Evolutionary conservation across 2,888 invertebrate genomes (phyloP), one percentile per base, ranked within the genome.

Genomic region (Euzetes globulus): DNA sequence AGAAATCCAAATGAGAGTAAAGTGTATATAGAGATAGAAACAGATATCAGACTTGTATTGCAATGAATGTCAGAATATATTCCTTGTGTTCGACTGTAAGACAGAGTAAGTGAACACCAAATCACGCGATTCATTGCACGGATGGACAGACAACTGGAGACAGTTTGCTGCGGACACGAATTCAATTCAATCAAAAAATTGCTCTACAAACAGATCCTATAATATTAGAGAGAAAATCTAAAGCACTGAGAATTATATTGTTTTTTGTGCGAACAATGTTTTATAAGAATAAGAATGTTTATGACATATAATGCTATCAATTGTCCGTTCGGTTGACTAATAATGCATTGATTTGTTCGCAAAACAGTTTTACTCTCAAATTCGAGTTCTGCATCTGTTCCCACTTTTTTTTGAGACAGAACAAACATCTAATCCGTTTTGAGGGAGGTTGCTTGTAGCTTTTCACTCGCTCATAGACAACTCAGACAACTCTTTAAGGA

Each of bases 121-220:
- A 63, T 63, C 63, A 63, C 63, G 63, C 63, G 11, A 63, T 37
- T 27, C 37, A 63, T n/a, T 63, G 63, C 63, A 63, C 19, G 63
- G 41, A 41, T 41, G 41, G 63, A 63, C 63, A 63, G 63, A 63
- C 63, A 63, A 33, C 63, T 27, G 63, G 63, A 63, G 63, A 63
- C 63, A 63, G 63, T 63, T 63, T 63, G 6, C 41, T 41, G 55
- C 17, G 63, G 63, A 63, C 63, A 63, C 63, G 63, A 63, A 63
- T 63, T 63, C 33, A 63, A 63, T 63, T 63, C 33, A 63, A 63
- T 63, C 63, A 63, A 63, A 63, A 60, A 63, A 63, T 33, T 63
- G 33, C 27, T 33, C 33, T 19, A 63, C 37, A 63, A 63, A 63
- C 33, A 63, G 60, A 22, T 27, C 27, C 63, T 63, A 63, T 63